These are phyloP conservation scores for Tamias sibiricus DNA, from an alignment of 2,113 vertebrate genomes.

Conservation along the genomic window DNA sequence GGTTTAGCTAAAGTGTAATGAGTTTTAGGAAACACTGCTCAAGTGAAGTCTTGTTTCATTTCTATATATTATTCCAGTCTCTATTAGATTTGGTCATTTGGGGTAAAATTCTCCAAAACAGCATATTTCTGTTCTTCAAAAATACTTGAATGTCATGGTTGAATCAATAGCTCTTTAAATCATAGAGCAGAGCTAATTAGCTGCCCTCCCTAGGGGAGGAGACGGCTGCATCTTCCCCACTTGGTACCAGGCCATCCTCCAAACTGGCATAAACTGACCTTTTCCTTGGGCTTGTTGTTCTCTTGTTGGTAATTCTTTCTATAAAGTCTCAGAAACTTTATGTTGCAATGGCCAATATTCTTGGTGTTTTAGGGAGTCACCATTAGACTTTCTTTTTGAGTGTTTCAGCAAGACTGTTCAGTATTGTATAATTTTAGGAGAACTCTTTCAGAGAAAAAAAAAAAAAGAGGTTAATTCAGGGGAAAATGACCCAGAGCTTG, in stretches of 20 bases:
- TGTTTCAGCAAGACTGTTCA: slow-evolving; percentile 2
- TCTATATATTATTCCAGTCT: neutral
- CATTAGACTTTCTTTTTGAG: neutral
- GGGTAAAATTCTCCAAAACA: slow-evolving; percentile 18
- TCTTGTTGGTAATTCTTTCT: neutral
- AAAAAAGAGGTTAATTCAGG: slow-evolving; percentile 36
- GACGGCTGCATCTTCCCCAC: neutral
- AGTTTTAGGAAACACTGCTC: slow-evolving; percentile 21
- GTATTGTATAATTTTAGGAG: slow-evolving; percentile 36
- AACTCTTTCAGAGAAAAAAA: slow-evolving; percentile 47
- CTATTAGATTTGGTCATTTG: slow-evolving; percentile 44
- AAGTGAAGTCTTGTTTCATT: slow-evolving; percentile 44
- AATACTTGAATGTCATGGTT: slow-evolving; percentile 7
- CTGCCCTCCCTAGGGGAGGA: neutral
- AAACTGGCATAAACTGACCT: neutral
- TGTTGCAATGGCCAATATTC: neutral
- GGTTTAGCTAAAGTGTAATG: slow-evolving; percentile 55
- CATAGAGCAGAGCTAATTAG: neutral
- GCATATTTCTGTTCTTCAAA: slow-evolving; percentile 60
- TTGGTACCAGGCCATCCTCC: neutral
- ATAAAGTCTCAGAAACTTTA: neutral
- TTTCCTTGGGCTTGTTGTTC: neutral
- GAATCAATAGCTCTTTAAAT: slow-evolving; percentile 31
- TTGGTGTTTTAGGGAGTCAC: neutral
- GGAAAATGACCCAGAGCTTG: slow-evolving; percentile 44